Base-by-base conservation (phyloP, 2,888 invertebrate genomes). In the Parthenolecanium corni region DNA sequence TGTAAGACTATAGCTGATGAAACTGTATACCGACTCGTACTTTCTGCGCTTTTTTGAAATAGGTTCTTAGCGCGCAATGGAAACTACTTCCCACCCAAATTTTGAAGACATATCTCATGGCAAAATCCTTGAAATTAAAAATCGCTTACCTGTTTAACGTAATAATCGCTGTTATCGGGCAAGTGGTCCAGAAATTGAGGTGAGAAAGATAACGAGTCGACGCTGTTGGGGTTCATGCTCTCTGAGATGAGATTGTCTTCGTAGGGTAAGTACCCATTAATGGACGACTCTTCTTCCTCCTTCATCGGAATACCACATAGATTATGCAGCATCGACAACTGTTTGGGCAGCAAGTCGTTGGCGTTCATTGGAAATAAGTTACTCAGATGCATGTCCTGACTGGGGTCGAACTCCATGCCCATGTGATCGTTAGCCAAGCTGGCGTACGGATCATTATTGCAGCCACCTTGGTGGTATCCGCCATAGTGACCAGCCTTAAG, bases 191-290 rank as follows among this genome's bases (percentile, higher is more conserved):
- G 77, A 56, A 89, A 76, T 2, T 83, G 79, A 1, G 74, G 73
- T 69, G 31, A 6, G 72, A 90, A 89, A 70, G 88, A 89, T 53
- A 87, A 76, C 31, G 87, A 87, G 74, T 89, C 89, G 42, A 88
- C 86, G 1, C 84, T 82, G 24, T 82, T 80, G 40, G 84, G 84
- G n/a, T 78, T 76, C 36, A 84, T 84, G 77, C 88, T 82, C 71
- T 88, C 88, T 14, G 87, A 86, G 79, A 89, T 89, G 80, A 90
- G 87, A 4, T 74, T 73, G 5, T 86, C 83, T 69, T 86, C 86
- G 62, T 69, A 69, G 47, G 65, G 66, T 36, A 68, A 66, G 52
- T 69, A 68, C 25, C 65, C 68, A 51, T 65, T 64, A 52, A 70
- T 70, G 51, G 76, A 73, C 73, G 69, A 63, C 52, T 70, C 70